Evolutionary conservation across 1,140 invertebrate species (phyloP).

Genomic region (Vollenhovia emeryi): DNA sequence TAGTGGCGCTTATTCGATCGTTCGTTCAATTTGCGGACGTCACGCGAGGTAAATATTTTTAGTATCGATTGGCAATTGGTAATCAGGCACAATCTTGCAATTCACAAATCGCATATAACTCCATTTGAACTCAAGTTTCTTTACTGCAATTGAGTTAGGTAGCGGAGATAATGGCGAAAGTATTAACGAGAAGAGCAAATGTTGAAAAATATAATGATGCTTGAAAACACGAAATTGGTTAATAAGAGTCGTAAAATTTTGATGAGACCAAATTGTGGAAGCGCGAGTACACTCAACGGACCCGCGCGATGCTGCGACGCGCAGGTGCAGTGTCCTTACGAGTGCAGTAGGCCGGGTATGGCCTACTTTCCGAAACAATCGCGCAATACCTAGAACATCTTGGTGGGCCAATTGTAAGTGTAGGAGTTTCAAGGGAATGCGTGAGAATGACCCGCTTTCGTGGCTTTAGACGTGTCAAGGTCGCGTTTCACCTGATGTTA

Average conservation of each 20-base stretch:
- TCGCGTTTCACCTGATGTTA: constrained; percentile 30
- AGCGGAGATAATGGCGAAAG: background rate
- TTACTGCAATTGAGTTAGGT: background rate
- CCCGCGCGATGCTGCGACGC: constrained; percentile 1
- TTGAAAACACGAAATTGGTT: background rate
- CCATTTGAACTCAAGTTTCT: background rate
- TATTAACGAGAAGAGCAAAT: background rate
- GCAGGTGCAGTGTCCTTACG: constrained; percentile 22
- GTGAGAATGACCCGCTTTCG: constrained; percentile 52
- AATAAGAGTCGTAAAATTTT: background rate
- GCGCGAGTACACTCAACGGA: background rate
- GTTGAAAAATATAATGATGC: background rate
- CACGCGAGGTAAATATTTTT: background rate
- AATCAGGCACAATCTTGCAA: background rate
- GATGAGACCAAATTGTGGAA: background rate
- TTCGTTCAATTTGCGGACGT: background rate
- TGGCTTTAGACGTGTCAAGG: constrained; percentile 58
- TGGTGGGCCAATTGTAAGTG: constrained; percentile 44
- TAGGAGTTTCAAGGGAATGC: constrained; percentile 31
- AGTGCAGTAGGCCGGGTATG: constrained; percentile 55
- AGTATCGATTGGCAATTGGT: background rate
- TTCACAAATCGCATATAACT: background rate
- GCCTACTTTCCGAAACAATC: constrained; percentile 70
- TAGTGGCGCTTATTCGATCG: background rate
- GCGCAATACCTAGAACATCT: constrained; percentile 36